Evolutionary conservation across 1,140 invertebrate genomes (phyloP), one percentile per base, ranked within the genome.

Genomic region (Potamilus streckersoni): DNA sequence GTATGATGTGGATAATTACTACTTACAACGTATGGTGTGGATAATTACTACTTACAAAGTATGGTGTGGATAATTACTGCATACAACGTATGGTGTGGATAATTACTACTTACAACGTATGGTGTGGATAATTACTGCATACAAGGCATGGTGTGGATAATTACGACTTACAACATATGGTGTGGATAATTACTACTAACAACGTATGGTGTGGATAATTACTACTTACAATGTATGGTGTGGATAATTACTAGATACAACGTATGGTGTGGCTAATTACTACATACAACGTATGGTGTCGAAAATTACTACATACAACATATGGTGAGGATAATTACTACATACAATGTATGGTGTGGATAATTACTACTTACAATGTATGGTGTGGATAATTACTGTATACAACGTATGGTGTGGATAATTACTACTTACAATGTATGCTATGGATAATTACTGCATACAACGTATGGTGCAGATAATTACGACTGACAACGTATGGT

Each of bases 1-100:
- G 86, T 98, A 96, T 2, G 98, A 98, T 3, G 98, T 99, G 16
- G 97, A n/a, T n/a, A n/a, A n/a, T n/a, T n/a, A n/a, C n/a, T n/a
- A n/a, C n/a, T n/a, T n/a, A n/a, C n/a, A n/a, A n/a, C n/a, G n/a
- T n/a, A 70, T 5, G 14, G 2, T 70, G 56, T n/a, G 70, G 11
- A 61, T 15, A 23, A 23, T 23, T 16, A 27, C 31, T 66, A 87
- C 86, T 83, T 82, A 91, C 90, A 62, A 99, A 94, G 86, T 98
- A 96, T 2, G 98, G 98, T 3, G 98, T 99, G 16, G 97, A n/a
- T n/a, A n/a, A n/a, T n/a, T n/a, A n/a, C n/a, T n/a, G n/a, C n/a
- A n/a, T n/a, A n/a, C n/a, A n/a, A n/a, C n/a, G n/a, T n/a, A 70
- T 5, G 14, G 2, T 70, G 56, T n/a, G 70, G 11, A 61, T 15